These are phyloP conservation scores for Geothlypis trichas DNA, from an alignment of 2,113 vertebrate species.

Conservation along the genomic window DNA sequence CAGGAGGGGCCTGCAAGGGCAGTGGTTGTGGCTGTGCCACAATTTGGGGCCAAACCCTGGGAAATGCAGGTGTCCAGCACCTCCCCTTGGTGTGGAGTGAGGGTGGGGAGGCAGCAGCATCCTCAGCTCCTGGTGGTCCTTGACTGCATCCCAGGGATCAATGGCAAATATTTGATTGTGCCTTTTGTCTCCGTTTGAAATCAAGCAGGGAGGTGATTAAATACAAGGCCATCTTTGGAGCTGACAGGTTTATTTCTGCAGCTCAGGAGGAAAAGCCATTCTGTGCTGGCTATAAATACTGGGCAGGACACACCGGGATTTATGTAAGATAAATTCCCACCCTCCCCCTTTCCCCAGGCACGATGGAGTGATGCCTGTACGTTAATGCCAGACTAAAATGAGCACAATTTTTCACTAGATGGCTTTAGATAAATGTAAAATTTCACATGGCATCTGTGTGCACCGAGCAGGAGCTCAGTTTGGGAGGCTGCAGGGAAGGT, in stretches of 20 bases:
- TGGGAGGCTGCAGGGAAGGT: not conserved
- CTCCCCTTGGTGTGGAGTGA: accelerated
- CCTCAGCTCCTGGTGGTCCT: not conserved
- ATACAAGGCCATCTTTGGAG: conserved; percentile 33
- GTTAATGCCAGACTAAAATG: not conserved
- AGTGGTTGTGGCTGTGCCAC: not conserved
- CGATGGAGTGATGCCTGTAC: conserved; percentile 2
- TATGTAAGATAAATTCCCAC: conserved; percentile 38
- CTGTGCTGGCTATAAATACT: conserved; percentile 55
- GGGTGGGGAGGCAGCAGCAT: not conserved
- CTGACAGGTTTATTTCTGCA: conserved; percentile 65
- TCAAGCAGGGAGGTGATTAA: conserved; percentile 37
- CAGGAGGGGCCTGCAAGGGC: not conserved
- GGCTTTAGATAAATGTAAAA: not conserved
- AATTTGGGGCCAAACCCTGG: not conserved
- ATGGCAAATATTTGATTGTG: conserved; percentile 26
- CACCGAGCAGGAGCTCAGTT: not conserved
- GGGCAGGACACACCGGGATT: conserved; percentile 14
- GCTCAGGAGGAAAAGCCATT: not conserved
- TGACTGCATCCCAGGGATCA: not conserved
- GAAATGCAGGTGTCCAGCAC: accelerated
- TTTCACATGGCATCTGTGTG: not conserved
- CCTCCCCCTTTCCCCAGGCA: not conserved
- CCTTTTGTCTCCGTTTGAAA: conserved; percentile 50
- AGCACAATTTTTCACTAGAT: not conserved